phyloP scores from a whole-genome alignment of 2,113 vertebrate species.

The Felis catus region F.catus_Fca126_mat1.0 CM031413.1:32326001-32326500 shows the following conservation, averaged over 20 bases:
- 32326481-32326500: background rate
- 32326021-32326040: slow-evolving; percentile 5
- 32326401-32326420: background rate
- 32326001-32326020: background rate
- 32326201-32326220: no score
- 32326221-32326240: background rate
- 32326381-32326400: background rate
- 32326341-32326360: background rate
- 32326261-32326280: background rate
- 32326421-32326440: background rate
- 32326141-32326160: slow-evolving; percentile 30
- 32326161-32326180: background rate
- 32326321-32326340: background rate
- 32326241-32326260: background rate
- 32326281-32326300: background rate
- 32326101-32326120: slow-evolving; percentile 59
- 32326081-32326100: slow-evolving; percentile 54
- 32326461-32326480: background rate
- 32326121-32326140: slow-evolving; percentile 50
- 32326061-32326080: slow-evolving; percentile 39
- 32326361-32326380: background rate
- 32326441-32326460: background rate
- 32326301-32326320: background rate
- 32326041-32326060: slow-evolving; percentile 1
- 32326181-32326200: slow-evolving; percentile 13